phyloP scores from a whole-genome alignment of 2,888 invertebrate genomes.

The Lepidocyrtoides sp. region DNA sequence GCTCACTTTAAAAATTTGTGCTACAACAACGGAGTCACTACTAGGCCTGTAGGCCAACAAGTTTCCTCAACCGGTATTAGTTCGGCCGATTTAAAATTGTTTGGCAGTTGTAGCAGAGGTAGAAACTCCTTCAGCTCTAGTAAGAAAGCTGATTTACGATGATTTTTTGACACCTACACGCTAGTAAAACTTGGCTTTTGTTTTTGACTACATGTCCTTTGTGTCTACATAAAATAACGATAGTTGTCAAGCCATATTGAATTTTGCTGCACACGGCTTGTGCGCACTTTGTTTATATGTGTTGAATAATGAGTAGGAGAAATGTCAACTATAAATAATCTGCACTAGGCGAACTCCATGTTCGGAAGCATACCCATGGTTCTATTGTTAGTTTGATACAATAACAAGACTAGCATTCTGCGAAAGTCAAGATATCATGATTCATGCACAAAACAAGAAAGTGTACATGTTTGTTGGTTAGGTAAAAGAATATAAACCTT shows the following conservation, averaged over 20 bases:
- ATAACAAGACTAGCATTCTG: too few relatives aligned
- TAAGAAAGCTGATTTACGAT: not conserved
- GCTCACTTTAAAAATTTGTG: not conserved
- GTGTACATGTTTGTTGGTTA: too few relatives aligned
- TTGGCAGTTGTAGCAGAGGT: not conserved
- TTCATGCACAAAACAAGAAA: too few relatives aligned
- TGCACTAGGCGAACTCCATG: too few relatives aligned
- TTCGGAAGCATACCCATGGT: too few relatives aligned
- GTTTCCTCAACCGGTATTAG: conserved; percentile 71
- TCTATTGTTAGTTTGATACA: too few relatives aligned
- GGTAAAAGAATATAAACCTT: too few relatives aligned
- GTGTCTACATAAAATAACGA: not conserved
- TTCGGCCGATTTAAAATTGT: conserved; percentile 28
- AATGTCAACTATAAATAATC: not conserved
- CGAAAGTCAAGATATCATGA: too few relatives aligned
- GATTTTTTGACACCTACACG: conserved; percentile 66
- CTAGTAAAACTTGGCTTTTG: conserved; percentile 11
- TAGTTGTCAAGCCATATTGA: not conserved
- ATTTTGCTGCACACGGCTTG: not conserved
- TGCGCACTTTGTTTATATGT: not conserved
- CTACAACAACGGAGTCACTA: not conserved
- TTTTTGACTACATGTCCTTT: conserved; percentile 1
- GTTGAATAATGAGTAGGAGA: not conserved
- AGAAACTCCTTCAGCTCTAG: not conserved
- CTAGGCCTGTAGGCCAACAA: conserved; percentile 75